These are phyloP conservation scores for Perca flavescens DNA, from an alignment of 2,113 vertebrate genomes.

Conservation along the genomic window DNA sequence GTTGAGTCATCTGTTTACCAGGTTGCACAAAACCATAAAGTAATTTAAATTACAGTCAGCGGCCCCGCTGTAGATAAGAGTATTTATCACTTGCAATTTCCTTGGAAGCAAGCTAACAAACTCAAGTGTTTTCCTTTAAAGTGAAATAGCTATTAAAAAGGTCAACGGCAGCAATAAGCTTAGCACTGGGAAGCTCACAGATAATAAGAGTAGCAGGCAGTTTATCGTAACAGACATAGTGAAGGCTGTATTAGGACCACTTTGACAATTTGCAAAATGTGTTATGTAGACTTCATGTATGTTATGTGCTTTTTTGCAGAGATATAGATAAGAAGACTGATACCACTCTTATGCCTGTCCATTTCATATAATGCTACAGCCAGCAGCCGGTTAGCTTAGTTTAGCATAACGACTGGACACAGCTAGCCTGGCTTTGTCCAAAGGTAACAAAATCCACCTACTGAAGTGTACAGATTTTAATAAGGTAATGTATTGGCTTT, in stretches of 20 bases:
- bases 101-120: constrained; percentile 28
- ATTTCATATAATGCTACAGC: background rate
- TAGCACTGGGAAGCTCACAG: background rate
- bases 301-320: background rate
- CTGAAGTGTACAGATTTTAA: background rate
- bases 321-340: background rate
- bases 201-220: constrained; percentile 23
- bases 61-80: background rate
- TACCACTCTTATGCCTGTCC: background rate
- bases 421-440: background rate
- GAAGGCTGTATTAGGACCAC: background rate
- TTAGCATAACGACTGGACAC: background rate
- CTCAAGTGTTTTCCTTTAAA: constrained; percentile 24
- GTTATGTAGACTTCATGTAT: no score
- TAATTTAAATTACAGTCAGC: background rate
- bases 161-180: constrained; percentile 39
- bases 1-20: constrained; percentile 18
- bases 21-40: constrained; percentile 21
- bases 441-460: no score
- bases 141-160: constrained; percentile 16
- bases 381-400: background rate
- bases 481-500: no score
- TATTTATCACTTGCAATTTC: constrained; percentile 37
- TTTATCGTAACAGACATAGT: constrained; percentile 3
- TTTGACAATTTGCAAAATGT: background rate